Conservation (phyloP, 2,888 invertebrate genomes). For the Polyommatus iphigenia region DNA sequence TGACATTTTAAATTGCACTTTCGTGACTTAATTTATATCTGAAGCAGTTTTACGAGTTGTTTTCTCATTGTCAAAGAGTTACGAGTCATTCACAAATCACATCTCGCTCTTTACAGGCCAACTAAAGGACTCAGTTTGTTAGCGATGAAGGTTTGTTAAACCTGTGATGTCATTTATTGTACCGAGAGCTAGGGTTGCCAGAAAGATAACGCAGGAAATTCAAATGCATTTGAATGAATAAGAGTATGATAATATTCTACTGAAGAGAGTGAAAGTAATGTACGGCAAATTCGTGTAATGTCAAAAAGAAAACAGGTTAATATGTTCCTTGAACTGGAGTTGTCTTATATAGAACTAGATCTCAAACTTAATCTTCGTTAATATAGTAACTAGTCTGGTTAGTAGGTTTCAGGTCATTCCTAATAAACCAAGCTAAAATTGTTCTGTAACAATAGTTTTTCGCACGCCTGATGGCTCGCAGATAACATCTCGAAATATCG, state of each 20-base stretch:
- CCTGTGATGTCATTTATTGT: conserved; percentile 14
- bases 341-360: no score
- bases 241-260: not conserved
- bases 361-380: not conserved
- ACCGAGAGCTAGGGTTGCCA: not conserved
- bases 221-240: not conserved
- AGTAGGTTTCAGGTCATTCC: not conserved
- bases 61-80: conserved; percentile 49
- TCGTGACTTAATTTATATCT: conserved; percentile 41
- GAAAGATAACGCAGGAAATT: not conserved
- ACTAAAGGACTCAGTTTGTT: conserved; percentile 37
- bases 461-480: not conserved
- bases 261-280: not conserved
- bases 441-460: not conserved
- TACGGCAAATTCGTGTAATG: not conserved
- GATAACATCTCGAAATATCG: conserved; percentile 4
- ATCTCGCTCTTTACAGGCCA: conserved; percentile 34
- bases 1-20: conserved; percentile 30
- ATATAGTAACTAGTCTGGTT: not conserved
- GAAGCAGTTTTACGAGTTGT: conserved; percentile 39
- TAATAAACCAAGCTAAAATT: not conserved
- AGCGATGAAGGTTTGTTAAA: conserved; percentile 17
- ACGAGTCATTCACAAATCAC: conserved; percentile 45
- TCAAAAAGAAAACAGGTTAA: not conserved
- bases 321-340: not conserved